Conservation (phyloP, 2,888 invertebrate genomes). For the Amblyjoppa proteus region DNA sequence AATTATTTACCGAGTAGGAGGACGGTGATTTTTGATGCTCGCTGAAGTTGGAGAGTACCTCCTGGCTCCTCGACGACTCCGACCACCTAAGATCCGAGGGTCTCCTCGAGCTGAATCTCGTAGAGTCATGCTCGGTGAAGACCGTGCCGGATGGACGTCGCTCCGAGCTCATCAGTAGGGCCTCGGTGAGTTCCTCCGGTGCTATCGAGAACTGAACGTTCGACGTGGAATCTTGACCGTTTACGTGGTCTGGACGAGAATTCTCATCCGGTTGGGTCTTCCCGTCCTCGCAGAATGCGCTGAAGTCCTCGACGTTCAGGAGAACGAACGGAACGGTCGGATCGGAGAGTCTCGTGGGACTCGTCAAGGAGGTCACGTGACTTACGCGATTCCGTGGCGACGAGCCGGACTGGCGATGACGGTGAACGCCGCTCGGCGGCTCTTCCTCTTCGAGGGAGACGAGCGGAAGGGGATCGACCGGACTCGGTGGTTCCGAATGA, state of each 20-base stretch:
- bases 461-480: conserved; percentile 78
- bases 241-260: neutral
- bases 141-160: conserved; percentile 74
- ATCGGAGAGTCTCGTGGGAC: conserved; percentile 77
- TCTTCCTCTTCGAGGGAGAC: conserved; percentile 74
- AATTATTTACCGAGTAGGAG: conserved; percentile 82
- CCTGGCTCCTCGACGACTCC: conserved; percentile 82
- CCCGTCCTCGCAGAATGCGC: conserved; percentile 41
- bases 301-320: conserved; percentile 79
- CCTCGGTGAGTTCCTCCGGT: conserved; percentile 74
- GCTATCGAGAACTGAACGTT: conserved; percentile 56
- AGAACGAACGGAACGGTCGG: conserved; percentile 79
- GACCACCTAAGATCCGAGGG: conserved; percentile 83
- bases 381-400: conserved; percentile 14
- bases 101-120: conserved; percentile 80
- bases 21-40: conserved; percentile 79
- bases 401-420: neutral
- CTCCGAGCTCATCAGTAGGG: conserved; percentile 71
- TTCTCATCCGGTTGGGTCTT: neutral
- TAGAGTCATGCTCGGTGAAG: conserved; percentile 81
- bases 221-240: neutral
- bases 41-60: conserved; percentile 77
- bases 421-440: conserved; percentile 28
- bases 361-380: conserved; percentile 58
- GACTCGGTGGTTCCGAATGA: conserved; percentile 82